A percentile compares a stretch with the other conserved stretches of the same genome.
Evolutionary conservation across 2,797 vertebrate genomes (phyloP).

Genomic region (Sebastes taczanowskii): DNA sequence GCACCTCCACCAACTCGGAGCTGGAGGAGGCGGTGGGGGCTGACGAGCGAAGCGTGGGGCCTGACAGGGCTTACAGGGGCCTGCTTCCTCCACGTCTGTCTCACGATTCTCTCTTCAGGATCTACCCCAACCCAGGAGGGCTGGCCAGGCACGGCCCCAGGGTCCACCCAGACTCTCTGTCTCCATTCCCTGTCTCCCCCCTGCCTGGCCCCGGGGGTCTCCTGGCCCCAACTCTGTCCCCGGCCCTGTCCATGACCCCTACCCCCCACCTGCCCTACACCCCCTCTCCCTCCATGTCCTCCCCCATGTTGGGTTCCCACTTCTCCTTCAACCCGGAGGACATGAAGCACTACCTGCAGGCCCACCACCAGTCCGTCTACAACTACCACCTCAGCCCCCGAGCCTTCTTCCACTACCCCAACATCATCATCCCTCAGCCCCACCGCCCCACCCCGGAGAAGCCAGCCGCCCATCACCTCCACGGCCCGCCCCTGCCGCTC

Average conservation of each 20-base stretch:
- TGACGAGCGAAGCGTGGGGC: constrained; percentile 69
- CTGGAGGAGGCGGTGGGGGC: constrained; percentile 86
- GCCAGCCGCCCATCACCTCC: constrained; percentile 70
- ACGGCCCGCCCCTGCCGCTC: constrained; percentile 66
- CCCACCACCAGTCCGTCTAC: constrained; percentile 93
- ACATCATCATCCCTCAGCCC: constrained; percentile 90
- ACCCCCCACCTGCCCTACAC: constrained; percentile 89
- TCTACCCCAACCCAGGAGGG: constrained; percentile 81
- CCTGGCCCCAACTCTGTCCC: constrained; percentile 87
- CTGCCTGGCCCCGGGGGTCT: constrained; percentile 82
- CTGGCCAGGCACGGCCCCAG: constrained; percentile 70
- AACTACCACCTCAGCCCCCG: constrained; percentile 96
- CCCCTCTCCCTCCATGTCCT: constrained; percentile 89
- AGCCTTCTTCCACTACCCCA: constrained; percentile 93
- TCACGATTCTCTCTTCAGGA: constrained; percentile 89
- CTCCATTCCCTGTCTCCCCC: constrained; percentile 86
- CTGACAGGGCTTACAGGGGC: constrained; percentile 75
- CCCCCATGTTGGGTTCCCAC: constrained; percentile 90
- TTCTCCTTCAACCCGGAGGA: constrained; percentile 96
- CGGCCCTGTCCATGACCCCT: constrained; percentile 90
- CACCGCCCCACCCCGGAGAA: constrained; percentile 84
- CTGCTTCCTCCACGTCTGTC: constrained; percentile 83
- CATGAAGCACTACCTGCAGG: constrained; percentile 96
- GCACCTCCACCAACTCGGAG: constrained; percentile 90
- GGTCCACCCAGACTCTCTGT: constrained; percentile 82